Conservation (phyloP, 2,888 invertebrate species). For the Geotrupes spiniger region DNA sequence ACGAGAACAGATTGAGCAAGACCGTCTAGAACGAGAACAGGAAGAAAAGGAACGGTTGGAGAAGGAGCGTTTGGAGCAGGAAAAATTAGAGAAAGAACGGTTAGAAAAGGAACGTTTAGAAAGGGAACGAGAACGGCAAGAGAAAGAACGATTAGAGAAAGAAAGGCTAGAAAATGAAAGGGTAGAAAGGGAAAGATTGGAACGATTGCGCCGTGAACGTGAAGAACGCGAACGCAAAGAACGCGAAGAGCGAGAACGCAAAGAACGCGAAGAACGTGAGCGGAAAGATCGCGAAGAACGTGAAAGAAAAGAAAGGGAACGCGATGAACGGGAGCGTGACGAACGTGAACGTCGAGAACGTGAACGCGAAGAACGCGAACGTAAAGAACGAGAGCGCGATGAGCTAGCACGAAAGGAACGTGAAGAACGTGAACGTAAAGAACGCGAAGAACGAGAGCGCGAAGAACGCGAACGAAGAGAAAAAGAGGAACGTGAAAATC, state of each 20-base stretch:
- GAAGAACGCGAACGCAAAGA: constrained; percentile 39
- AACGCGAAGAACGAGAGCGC: constrained; percentile 50
- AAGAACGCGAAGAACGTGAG: constrained; percentile 49
- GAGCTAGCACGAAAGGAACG: constrained; percentile 40
- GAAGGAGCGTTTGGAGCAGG: constrained; percentile 44
- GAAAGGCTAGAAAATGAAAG: constrained; percentile 31
- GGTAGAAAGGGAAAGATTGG: constrained; percentile 16
- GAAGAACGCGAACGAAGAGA: constrained; percentile 40
- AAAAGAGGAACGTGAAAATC: constrained; percentile 43
- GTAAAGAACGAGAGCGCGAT: constrained; percentile 9
- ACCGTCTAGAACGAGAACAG: constrained; percentile 44
- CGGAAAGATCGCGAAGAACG: constrained; percentile 42
- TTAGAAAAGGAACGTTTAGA: constrained; percentile 38
- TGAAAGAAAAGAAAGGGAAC: constrained; percentile 39
- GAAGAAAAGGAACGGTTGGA: constrained; percentile 48
- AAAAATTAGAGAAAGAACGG: constrained; percentile 31
- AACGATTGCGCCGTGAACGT: constrained; percentile 11
- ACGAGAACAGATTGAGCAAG: constrained; percentile 40
- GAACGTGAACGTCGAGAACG: constrained; percentile 28
- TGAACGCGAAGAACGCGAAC: constrained; percentile 18
- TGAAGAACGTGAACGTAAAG: constrained; percentile 35
- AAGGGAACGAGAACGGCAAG: constrained; percentile 23
- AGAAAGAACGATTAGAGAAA: constrained; percentile 25
- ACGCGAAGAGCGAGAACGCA: constrained; percentile 34
- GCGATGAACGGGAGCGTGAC: constrained; percentile 28